phyloP scores from a whole-genome alignment of 2,888 invertebrate genomes.

The Drosophila mettleri region DNA sequence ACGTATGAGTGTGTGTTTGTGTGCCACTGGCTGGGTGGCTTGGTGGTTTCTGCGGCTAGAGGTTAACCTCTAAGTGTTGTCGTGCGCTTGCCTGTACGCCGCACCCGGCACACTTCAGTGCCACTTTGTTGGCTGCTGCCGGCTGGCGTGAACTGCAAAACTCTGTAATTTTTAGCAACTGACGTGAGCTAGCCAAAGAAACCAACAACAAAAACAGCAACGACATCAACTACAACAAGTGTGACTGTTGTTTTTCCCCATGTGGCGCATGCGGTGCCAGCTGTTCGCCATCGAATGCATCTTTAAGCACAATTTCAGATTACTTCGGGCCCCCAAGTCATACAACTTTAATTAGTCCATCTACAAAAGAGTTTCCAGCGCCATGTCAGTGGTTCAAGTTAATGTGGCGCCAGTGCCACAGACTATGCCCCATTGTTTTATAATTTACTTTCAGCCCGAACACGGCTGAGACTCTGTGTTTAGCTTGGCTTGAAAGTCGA shows the following conservation, averaged over 20 bases:
- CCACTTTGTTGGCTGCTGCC: constrained; percentile 55
- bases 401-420: constrained; percentile 33
- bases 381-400: constrained; percentile 29
- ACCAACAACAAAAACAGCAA: neutral
- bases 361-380: constrained; percentile 24
- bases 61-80: constrained; percentile 77
- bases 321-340: constrained; percentile 6
- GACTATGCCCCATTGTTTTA: constrained; percentile 12
- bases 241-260: constrained; percentile 20
- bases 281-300: constrained; percentile 42
- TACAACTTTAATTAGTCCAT: constrained; percentile 43
- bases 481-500: constrained; percentile 11
- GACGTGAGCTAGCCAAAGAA: constrained; percentile 28
- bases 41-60: constrained; percentile 52
- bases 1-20: neutral
- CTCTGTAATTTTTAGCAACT: constrained; percentile 60
- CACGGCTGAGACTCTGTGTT: constrained; percentile 2
- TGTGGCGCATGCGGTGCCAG: constrained; percentile 23
- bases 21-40: constrained; percentile 20
- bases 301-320: constrained; percentile 32
- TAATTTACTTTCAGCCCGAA: constrained; percentile 20
- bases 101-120: constrained; percentile 42
- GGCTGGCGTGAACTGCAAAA: constrained; percentile 56
- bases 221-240: constrained; percentile 19
- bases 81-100: constrained; percentile 31